Base-by-base conservation (phyloP, 2,888 invertebrate genomes). In the Tachina lurida region DNA sequence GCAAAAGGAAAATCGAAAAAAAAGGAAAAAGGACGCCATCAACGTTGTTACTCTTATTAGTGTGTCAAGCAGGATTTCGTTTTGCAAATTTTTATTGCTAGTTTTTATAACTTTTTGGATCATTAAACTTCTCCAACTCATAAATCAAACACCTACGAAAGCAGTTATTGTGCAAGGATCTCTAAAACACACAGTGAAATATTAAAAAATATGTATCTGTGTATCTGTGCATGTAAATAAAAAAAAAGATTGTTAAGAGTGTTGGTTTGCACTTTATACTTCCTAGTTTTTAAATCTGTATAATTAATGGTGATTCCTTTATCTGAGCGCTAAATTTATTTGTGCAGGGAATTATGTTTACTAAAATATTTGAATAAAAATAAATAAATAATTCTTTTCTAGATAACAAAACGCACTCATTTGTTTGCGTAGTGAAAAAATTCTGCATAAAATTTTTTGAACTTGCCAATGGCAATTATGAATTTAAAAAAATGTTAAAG, bases 41-140 rank as follows among this genome's bases (percentile, higher is more conserved):
- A 56, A 65, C 31, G 31, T 75, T 67, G 56, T 70, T 70, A 39
- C 43, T 45, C 43, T 68, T 70, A 43, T 19, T 65, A 62, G 15
- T 43, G 45, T 54, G 31, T 22, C 7, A 41, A 52, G 10, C 45
- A 41, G 63, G 3, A 31, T 31, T 31, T 31, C 22, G 22, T 65
- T 52, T 71, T 15, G 49, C 65, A 43, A n/a, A 56, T 49, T 73
- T 52, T 60, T 76, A 47, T 62, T 67, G 52, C n/a, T 74, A 45
- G 60, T 68, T 85, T 83, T 81, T 81, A 85, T 70, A 78, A 74
- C 73, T 68, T 68, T 49, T 54, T 68, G 63, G 73, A 73, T 78
- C 77, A 81, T 82, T 70, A 81, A 81, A 22, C 70, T 70, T 70
- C 56, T 70, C 41, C 5, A 74, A 58, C 56, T 74, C 77, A 74